Evolutionary conservation across 2,113 vertebrate species (phyloP), one percentile per base, ranked within the genome.

Genomic region (Heterotis niloticus): DNA sequence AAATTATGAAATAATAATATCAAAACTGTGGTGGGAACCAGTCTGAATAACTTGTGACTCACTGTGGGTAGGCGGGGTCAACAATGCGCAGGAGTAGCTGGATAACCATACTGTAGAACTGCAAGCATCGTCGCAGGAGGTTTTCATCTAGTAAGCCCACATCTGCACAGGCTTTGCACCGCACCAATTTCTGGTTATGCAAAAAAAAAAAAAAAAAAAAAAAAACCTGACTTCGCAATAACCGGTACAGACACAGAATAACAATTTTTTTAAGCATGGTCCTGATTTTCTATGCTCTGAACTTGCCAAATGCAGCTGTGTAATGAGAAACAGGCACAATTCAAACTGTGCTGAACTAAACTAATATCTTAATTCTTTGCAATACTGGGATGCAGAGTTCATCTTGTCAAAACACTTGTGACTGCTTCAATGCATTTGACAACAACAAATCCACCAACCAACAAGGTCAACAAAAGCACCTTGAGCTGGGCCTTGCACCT

Each of bases 401-500:
- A 44, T 44, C 3, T 7, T 4, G 34, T 44, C 2, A 44, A 44
- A 44, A 44, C 7, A 44, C 34, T 44, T 44, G 34, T 7, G 2
- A 44, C 34, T 44, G 7, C 34, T 4, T 44, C 7, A 44, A 4
- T 44, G 34, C 34, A 7, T 44, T 44, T 44, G 34, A 44, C 34
- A 44, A 44, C 7, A 7, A 44, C 34, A 44, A 44, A 44, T 7
- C 7, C 34, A 44, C 34, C 34, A 44, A 44, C 34, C 34, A 44
- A 44, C 34, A 44, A 44, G 34, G 7, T 44, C 34, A 44, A 7
- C 7, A 7, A 44, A 7, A 44, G 81, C 34, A 99, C 98, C 95
- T 98, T 99, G 0, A 99, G 95, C 87, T 99, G 98, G 11, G 97
- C 96, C 92, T 99, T 99, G 91, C 96, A 99, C 67, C 98, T 95